Conservation (phyloP, 1,140 invertebrate species). For the Drosophila sulfurigaster region DNA sequence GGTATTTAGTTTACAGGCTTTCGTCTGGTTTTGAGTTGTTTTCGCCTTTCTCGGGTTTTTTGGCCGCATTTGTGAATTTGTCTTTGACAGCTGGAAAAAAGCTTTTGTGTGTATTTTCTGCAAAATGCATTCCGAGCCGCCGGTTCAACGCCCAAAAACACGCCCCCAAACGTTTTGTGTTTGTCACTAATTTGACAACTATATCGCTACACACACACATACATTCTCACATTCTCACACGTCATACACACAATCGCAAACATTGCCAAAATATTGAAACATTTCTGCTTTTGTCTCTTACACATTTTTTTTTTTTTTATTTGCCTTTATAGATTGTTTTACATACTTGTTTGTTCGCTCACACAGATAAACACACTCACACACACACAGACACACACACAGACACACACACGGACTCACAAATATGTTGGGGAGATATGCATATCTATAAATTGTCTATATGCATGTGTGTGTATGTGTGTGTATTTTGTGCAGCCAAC, state of each 20-base stretch:
- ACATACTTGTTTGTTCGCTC: constrained; percentile 49
- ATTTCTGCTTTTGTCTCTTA: constrained; percentile 47
- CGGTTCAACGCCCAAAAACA: constrained; percentile 11
- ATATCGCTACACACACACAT: constrained; percentile 24
- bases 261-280: constrained; percentile 55
- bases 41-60: constrained; percentile 46
- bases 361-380: constrained; percentile 9
- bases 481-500: constrained; percentile 40
- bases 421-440: constrained; percentile 23
- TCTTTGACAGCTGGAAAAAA: constrained; percentile 66
- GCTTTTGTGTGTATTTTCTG: constrained; percentile 44
- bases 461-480: neutral
- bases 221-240: constrained; percentile 22
- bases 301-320: constrained; percentile 42
- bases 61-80: constrained; percentile 60
- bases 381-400: constrained; percentile 1
- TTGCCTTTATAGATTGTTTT: constrained; percentile 62
- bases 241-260: constrained; percentile 28
- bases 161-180: constrained; percentile 21
- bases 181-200: constrained; percentile 52
- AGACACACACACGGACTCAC: neutral
- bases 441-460: constrained; percentile 55
- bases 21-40: constrained; percentile 29
- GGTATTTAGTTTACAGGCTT: constrained; percentile 17
- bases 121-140: constrained; percentile 26